Conservation (phyloP, 1,140 invertebrate species). For the Rhyacophila brunnea region DNA sequence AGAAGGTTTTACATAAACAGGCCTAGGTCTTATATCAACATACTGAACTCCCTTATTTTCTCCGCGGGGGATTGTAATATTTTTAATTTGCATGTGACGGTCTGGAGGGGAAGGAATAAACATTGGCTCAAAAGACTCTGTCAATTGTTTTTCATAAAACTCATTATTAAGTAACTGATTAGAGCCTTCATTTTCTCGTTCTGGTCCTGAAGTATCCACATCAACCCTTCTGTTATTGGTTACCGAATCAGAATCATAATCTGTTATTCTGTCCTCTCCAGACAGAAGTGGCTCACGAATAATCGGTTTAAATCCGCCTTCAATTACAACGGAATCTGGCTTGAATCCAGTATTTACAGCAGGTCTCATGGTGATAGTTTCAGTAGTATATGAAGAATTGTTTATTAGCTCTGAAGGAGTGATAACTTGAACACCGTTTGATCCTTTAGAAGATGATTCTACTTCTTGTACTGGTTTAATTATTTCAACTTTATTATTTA, state of each 20-base stretch:
- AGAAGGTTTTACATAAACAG: conserved; percentile 47
- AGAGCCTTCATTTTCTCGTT: conserved; percentile 51
- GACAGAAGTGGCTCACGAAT: conserved; percentile 59
- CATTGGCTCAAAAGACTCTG: conserved; percentile 68
- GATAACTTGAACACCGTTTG: conserved; percentile 39
- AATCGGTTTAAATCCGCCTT: conserved; percentile 80
- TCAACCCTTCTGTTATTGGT: conserved; percentile 54
- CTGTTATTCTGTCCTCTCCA: conserved; percentile 53
- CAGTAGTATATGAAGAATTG: conserved; percentile 41
- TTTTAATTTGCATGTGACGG: conserved; percentile 46
- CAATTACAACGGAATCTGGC: conserved; percentile 75
- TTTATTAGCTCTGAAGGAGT: conserved; percentile 56
- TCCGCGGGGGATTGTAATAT: conserved; percentile 48
- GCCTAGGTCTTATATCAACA: conserved; percentile 50
- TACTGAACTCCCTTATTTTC: conserved; percentile 40
- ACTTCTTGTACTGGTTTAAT: conserved; percentile 34
- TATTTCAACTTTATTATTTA: conserved; percentile 26
- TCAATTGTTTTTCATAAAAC: conserved; percentile 47
- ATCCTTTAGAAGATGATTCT: conserved; percentile 29
- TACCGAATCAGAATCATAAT: conserved; percentile 48
- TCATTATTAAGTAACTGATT: conserved; percentile 34
- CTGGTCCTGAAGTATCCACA: conserved; percentile 51
- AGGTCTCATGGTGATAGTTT: conserved; percentile 42
- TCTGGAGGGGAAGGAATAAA: conserved; percentile 70
- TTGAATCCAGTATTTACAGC: conserved; percentile 74